These are phyloP conservation scores for Piliocolobus tephrosceles DNA, from an alignment of 2,113 vertebrate genomes.

Conservation along the genomic window DNA sequence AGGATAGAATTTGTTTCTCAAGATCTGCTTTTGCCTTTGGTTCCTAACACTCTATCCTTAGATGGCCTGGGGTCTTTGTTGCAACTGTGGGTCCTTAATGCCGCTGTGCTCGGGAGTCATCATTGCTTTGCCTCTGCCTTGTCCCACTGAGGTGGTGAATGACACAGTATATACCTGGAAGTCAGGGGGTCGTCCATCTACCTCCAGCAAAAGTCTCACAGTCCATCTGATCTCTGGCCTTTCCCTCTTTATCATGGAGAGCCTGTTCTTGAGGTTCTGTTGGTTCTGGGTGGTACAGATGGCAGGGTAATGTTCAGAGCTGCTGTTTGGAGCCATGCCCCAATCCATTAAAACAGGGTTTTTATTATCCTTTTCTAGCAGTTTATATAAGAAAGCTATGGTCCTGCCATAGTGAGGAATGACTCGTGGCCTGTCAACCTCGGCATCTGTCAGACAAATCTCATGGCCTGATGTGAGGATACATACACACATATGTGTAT, in stretches of 20 bases:
- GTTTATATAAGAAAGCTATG: background rate
- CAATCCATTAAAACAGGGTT: background rate
- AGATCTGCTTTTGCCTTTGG: background rate
- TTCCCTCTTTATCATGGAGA: background rate
- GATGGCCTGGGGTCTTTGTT: background rate
- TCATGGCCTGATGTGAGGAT: background rate
- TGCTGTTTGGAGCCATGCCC: background rate
- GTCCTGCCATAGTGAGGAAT: background rate
- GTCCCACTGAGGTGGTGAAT: background rate
- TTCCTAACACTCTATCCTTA: background rate
- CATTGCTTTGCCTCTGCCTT: background rate
- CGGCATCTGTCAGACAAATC: background rate
- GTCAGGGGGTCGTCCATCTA: background rate
- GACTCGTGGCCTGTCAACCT: background rate
- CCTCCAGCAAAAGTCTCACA: background rate
- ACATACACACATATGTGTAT: background rate
- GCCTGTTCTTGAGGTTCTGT: background rate
- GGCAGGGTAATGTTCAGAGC: background rate
- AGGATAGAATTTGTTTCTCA: background rate
- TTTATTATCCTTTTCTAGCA: background rate
- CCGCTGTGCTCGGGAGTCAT: background rate
- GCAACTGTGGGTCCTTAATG: background rate
- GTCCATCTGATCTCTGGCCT: background rate
- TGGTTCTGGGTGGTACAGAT: background rate
- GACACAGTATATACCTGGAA: background rate